A percentile compares a stretch with the other conserved stretches of the same genome.
These are phyloP conservation scores for Incurvaria masculella DNA, from an alignment of 2,888 invertebrate genomes.

Conservation along the genomic window DNA sequence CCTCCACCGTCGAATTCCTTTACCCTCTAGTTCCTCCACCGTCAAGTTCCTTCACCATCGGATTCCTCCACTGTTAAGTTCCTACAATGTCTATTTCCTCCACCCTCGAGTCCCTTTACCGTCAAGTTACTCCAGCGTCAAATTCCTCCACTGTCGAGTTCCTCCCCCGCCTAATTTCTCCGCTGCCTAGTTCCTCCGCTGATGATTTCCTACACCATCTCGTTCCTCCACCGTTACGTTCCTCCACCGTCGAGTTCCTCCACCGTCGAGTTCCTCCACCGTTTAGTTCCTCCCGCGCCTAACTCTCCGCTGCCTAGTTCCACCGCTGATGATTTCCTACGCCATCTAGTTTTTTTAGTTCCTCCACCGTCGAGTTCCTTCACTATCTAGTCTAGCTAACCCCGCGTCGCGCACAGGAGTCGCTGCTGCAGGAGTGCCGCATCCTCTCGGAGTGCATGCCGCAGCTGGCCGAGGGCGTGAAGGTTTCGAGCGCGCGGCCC, in stretches of 20 bases:
- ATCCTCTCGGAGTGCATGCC: slow-evolving; percentile 77
- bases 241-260: not conserved
- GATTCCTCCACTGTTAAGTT: too few relatives aligned
- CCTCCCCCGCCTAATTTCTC: not conserved
- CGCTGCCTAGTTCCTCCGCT: not conserved
- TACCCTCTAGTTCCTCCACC: too few relatives aligned
- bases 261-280: not conserved
- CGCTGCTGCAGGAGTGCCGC: slow-evolving; percentile 70
- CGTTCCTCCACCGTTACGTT: not conserved
- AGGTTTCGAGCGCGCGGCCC: slow-evolving; percentile 64
- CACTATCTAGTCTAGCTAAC: not conserved
- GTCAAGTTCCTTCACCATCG: too few relatives aligned
- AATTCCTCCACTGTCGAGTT: not conserved
- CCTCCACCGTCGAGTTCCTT: not conserved
- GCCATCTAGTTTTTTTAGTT: not conserved
- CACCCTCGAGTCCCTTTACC: not conserved
- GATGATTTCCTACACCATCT: not conserved
- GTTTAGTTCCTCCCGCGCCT: not conserved
- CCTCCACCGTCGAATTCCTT: too few relatives aligned
- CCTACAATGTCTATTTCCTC: too few relatives aligned
- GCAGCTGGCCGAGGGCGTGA: slow-evolving; percentile 73
- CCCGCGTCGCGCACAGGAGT: slow-evolving; percentile 60
- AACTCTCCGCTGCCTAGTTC: not conserved
- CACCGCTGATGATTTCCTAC: not conserved
- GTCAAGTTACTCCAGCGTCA: not conserved